A percentile compares a stretch with the other conserved stretches of the same genome.
These are phyloP conservation scores for Cyanoliseus patagonus DNA, from an alignment of 2,113 vertebrate species.

Conservation along the genomic window DNA sequence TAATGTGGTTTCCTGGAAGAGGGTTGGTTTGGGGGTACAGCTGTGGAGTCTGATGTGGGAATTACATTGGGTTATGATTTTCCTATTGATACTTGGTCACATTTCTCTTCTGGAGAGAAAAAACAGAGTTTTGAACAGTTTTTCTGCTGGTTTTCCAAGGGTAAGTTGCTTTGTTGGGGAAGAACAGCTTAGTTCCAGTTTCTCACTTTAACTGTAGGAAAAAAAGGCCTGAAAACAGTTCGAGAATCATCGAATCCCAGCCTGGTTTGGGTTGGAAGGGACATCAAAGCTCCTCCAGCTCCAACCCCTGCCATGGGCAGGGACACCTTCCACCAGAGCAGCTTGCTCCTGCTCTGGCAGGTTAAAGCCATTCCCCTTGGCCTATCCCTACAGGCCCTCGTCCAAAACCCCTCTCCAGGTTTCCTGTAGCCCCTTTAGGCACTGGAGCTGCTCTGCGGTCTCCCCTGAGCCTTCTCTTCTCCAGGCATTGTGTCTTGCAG, in stretches of 20 bases:
- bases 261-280: not conserved
- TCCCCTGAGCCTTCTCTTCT: not conserved
- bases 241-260: too few relatives aligned
- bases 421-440: not conserved
- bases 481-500: not conserved
- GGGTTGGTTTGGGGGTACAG: fast-evolving
- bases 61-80: not conserved
- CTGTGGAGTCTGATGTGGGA: not conserved
- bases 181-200: not conserved
- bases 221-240: not conserved
- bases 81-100: fast-evolving
- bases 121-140: fast-evolving
- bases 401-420: not conserved
- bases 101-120: not conserved
- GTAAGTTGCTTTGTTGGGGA: not conserved
- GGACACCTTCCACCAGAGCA: too few relatives aligned
- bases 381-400: too few relatives aligned
- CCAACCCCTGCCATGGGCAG: too few relatives aligned
- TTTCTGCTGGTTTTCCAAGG: not conserved
- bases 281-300: not conserved
- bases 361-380: too few relatives aligned
- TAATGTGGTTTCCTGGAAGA: not conserved
- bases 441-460: not conserved
- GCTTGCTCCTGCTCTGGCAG: too few relatives aligned
- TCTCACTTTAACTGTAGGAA: not conserved